Evolutionary conservation across 2,797 vertebrate species (phyloP).

Genomic region (Phrynocephalus guinanensis): DNA sequence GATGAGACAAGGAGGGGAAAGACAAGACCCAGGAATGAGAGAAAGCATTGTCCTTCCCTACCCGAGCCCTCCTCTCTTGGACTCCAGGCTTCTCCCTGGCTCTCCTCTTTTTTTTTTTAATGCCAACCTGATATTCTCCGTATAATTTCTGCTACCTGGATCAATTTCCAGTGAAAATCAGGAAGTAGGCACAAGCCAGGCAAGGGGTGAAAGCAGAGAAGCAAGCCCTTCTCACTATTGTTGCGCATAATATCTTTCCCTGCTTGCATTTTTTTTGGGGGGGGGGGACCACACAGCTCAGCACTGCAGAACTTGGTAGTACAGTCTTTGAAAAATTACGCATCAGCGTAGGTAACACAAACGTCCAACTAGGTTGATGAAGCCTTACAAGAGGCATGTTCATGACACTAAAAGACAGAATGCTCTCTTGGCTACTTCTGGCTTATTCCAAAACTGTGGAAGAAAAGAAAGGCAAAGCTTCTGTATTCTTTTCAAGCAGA

Average conservation of each 20-base stretch:
- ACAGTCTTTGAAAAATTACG: neutral
- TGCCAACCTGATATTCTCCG: conserved; percentile 8
- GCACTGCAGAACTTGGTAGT: neutral
- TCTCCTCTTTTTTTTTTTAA: neutral
- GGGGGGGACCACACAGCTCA: neutral
- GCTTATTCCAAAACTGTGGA: neutral
- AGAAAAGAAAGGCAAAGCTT: neutral
- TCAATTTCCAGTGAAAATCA: conserved; percentile 2
- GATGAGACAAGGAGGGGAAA: conserved; percentile 41
- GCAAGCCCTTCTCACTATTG: neutral
- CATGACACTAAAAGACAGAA: neutral
- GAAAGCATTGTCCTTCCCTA: neutral
- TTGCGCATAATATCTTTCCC: neutral
- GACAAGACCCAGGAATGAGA: conserved; percentile 38
- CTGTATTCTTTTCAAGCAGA: neutral
- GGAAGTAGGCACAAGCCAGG: neutral
- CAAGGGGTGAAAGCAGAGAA: neutral
- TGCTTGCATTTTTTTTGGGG: conserved; percentile 17
- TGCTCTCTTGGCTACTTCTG: neutral
- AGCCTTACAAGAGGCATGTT: neutral
- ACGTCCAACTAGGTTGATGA: neutral
- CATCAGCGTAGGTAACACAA: too few species aligned
- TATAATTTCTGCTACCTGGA: conserved; percentile 34
- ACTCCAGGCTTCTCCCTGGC: neutral
- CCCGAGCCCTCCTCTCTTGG: neutral